These are phyloP conservation scores for Patiria pectinifera DNA, from an alignment of 53 echinoderm and acorn worm species.

Conservation along the genomic window DNA sequence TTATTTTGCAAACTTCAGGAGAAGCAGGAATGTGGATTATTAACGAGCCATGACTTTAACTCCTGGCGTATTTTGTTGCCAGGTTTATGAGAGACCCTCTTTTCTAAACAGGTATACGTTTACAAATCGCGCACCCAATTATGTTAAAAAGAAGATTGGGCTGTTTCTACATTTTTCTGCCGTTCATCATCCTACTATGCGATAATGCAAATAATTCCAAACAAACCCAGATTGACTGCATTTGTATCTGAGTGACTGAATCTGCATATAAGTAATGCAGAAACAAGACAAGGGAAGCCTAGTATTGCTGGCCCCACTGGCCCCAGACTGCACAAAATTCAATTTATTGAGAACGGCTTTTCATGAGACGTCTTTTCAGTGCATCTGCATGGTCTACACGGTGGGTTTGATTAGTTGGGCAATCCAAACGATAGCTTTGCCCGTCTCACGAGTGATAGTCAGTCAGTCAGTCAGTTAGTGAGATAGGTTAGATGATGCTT, in stretches of 20 bases:
- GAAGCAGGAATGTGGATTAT: conserved; percentile 43
- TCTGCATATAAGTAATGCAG: neutral
- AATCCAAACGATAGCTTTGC: too few species aligned
- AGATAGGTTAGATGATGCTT: too few species aligned
- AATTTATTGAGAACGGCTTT: too few species aligned
- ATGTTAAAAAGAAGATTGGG: neutral
- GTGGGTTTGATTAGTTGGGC: too few species aligned
- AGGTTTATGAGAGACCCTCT: neutral
- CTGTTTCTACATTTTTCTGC: neutral
- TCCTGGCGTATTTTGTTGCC: neutral
- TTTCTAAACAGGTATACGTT: conserved; percentile 7
- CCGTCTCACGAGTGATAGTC: too few species aligned
- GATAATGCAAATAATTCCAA: neutral
- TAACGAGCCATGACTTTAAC: conserved; percentile 40
- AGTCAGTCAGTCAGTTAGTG: too few species aligned
- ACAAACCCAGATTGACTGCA: neutral
- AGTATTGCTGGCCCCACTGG: too few species aligned
- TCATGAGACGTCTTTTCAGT: neutral
- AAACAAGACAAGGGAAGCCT: too few species aligned
- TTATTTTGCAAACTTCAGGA: conserved; percentile 62
- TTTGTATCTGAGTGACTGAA: neutral
- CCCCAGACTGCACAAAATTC: too few species aligned
- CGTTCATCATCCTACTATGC: neutral
- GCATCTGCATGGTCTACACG: neutral
- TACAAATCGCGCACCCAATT: conserved; percentile 6